phyloP scores from a whole-genome alignment of 1,140 invertebrate genomes.

The Lepidotrigona ventralis region DNA sequence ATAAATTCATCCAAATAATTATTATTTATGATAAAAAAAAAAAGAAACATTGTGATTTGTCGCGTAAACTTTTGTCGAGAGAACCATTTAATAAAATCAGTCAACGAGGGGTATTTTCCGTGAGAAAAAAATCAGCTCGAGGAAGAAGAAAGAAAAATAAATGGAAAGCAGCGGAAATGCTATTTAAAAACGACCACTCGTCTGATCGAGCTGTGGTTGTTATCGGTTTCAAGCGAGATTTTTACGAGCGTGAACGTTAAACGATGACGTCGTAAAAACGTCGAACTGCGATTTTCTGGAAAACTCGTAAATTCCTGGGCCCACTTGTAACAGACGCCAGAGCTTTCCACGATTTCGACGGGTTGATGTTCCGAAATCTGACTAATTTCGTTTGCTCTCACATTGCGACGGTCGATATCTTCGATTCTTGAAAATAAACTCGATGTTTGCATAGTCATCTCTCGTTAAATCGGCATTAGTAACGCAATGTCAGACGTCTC shows the following conservation, averaged over 20 bases:
- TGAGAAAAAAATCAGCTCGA: not conserved
- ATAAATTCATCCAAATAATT: too few species aligned
- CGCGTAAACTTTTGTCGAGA: too few species aligned
- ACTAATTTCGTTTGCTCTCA: not conserved
- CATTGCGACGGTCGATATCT: not conserved
- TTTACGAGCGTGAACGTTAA: conserved; percentile 65
- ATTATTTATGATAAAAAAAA: too few species aligned
- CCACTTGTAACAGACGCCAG: conserved; percentile 46
- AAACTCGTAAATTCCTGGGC: conserved; percentile 65
- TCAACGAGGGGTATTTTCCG: not conserved
- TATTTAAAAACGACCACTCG: not conserved
- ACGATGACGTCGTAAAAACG: conserved; percentile 63
- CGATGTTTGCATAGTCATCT: not conserved
- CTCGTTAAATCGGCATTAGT: too few species aligned
- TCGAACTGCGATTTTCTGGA: conserved; percentile 61
- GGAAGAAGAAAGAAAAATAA: conserved; percentile 11
- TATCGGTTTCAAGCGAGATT: conserved; percentile 42
- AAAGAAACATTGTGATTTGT: too few species aligned
- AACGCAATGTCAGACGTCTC: too few species aligned
- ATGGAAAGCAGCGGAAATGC: not conserved
- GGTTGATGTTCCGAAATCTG: not conserved
- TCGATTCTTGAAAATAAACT: rapidly evolving
- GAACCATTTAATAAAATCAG: too few species aligned
- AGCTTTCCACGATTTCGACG: not conserved
- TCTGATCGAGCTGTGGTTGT: conserved; percentile 34